phyloP scores from a whole-genome alignment of 2,113 vertebrate species.

The Pipra filicauda region DNA sequence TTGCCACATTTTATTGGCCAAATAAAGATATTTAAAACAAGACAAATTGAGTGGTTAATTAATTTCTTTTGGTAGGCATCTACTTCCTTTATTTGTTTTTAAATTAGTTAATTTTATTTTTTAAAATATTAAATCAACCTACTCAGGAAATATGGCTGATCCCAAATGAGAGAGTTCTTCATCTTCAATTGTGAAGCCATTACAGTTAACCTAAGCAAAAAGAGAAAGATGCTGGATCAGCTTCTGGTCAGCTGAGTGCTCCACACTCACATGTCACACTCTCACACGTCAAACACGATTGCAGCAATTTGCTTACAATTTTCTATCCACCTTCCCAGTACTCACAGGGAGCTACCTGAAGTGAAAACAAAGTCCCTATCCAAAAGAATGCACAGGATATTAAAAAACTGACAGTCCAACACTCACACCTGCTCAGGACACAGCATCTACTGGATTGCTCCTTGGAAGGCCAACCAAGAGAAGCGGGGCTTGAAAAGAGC shows the following conservation, averaged over 20 bases:
- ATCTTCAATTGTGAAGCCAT: slow-evolving; percentile 96
- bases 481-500: not conserved
- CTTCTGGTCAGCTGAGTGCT: not conserved
- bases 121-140: slow-evolving; percentile 42
- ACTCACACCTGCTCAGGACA: not conserved
- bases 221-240: not conserved
- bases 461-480: not conserved
- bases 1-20: not conserved
- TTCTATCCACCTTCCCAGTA: not conserved
- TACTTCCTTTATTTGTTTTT: not conserved
- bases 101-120: not conserved
- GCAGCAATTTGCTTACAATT: not conserved
- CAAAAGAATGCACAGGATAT: not conserved
- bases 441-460: not conserved
- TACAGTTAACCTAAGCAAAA: slow-evolving; percentile 88
- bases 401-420: not conserved
- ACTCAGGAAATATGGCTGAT: slow-evolving; percentile 96
- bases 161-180: slow-evolving; percentile 94
- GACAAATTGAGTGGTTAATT: not conserved
- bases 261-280: not conserved
- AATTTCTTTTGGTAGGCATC: not conserved
- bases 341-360: not conserved
- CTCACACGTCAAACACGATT: not conserved
- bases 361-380: not conserved
- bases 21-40: not conserved